A percentile compares a stretch with the other conserved stretches of the same genome.
These are phyloP conservation scores for Cephalopterus ornatus DNA, from an alignment of 2,113 vertebrate genomes.

Conservation along the genomic window DNA sequence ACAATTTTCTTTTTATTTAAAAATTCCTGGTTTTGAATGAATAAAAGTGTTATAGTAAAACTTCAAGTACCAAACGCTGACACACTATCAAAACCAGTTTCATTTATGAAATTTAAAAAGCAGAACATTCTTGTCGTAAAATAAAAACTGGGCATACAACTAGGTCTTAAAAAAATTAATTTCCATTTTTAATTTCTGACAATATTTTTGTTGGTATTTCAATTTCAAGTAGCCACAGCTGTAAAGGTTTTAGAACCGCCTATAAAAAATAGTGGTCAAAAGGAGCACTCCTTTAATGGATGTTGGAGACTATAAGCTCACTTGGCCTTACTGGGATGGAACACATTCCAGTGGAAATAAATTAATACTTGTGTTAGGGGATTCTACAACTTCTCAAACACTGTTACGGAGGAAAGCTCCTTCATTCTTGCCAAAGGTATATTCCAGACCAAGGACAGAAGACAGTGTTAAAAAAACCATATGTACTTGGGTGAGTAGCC, in stretches of 20 bases:
- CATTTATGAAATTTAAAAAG: neutral
- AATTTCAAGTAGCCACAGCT: neutral
- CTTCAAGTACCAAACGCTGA: neutral
- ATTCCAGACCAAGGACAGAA: neutral
- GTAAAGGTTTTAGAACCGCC: neutral
- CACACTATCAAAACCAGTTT: neutral
- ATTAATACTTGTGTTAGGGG: rapidly evolving
- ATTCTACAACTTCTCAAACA: neutral
- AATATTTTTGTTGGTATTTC: neutral
- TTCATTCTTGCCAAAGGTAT: neutral
- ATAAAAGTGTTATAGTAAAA: neutral
- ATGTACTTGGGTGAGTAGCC: neutral
- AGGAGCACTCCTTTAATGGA: neutral
- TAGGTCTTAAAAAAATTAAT: neutral
- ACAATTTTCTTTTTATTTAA: neutral
- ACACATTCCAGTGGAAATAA: neutral
- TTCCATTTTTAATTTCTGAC: neutral
- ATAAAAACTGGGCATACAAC: neutral
- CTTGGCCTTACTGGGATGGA: neutral
- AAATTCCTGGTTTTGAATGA: neutral
- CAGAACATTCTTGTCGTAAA: neutral
- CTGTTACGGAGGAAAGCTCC: neutral
- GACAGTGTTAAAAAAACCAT: neutral
- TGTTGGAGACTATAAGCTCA: neutral
- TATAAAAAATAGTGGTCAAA: neutral